Base-by-base conservation (phyloP, 2,113 vertebrate species). In the Charina bottae region DNA sequence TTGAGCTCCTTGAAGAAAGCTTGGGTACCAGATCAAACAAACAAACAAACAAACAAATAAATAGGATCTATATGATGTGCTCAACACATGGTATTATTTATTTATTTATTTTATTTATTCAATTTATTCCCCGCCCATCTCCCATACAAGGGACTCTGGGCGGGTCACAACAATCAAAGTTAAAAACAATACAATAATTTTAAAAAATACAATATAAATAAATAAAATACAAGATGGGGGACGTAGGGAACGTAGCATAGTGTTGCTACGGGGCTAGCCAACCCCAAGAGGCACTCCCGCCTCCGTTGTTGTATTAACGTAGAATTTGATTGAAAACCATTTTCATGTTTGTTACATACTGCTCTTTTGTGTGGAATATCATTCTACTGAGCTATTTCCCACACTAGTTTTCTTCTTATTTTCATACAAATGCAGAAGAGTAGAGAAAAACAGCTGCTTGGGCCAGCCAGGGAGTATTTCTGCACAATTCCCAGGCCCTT, bases 401-500 rank as follows among this genome's bases (percentile, higher is more conserved):
- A 94, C 92, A 10, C 10, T 85, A 46, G 42, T 54, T 23, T 90
- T 92, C 56, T 88, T 90, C 90, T 37, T 83, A 58, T 0, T 89
- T 94, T 87, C 89, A 64, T 92, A 91, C 92, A 96, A 94, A 93
- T 93, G 90, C 83, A 92, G 56, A 85, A 88, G 72, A 93, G 93
- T 4, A 0, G 56, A 54, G 9, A 60, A 94, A 95, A 37, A 87
- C 94, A 96, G 95, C 95, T 95, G 93, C 23, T 93, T 93, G 60
- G 92, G 49, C 93, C 89, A 83, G 5, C 92, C 93, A 93, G 94
- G 94, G 93, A 95, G 42, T 56, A 89, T 2, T 93, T 93, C 94
- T 91, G 88, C 89, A 78, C 37, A n/a, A 90, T 96, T 97, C 96
- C 95, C 97, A 97, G 95, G 93, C 90, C 90, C 94, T 89, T 24